Base-by-base conservation (phyloP, 1,140 invertebrate species). In the Drosophila grimshawi region DNA sequence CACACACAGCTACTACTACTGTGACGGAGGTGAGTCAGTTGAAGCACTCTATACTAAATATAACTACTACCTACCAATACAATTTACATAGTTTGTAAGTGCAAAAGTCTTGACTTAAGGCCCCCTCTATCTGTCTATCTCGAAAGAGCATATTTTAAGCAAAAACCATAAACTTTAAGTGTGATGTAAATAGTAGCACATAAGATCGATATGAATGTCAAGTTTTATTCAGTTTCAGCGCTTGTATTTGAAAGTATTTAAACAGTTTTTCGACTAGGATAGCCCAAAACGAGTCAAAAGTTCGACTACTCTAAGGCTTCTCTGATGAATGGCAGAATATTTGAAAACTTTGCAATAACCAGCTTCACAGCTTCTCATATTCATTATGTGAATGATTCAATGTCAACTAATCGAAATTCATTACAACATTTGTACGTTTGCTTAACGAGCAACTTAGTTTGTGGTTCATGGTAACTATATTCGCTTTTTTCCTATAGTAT, bases 21-120 rank as follows among this genome's bases (percentile, higher is more conserved):
- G 81, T 81, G 78, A 76, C 75, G 83, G 85, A 88, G 83, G 83
- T 88, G 83, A 88, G 83, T 88, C 80, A 83, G 83, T 88, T 88
- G 83, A 86, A 88, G 82, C 82, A 88, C 82, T 86, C 82, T 86
- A 86, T 88, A 72, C 82, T 86, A 86, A 78, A 73, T 81, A 80
- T 79, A 81, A 71, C 64, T 76, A 76, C 68, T 76, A 86, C 80
- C 62, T 78, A 85, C 81, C 69, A 81, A 45, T 78, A 64, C 73
- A 43, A 76, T 81, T 67, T 64, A 63, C 53, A 82, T 82, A 82
- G 80, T 55, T 82, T 76, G 27, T 81, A 81, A 81, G 79, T 81
- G 78, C 78, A 71, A 80, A 11, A 46, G 19, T 35, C 60, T 8
- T 19, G 19, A 35, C 45, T 4, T 30, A 56, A 43, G 37, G 7